Evolutionary conservation across 2,113 vertebrate species (phyloP).

Genomic region (Rhipidura dahli): DNA sequence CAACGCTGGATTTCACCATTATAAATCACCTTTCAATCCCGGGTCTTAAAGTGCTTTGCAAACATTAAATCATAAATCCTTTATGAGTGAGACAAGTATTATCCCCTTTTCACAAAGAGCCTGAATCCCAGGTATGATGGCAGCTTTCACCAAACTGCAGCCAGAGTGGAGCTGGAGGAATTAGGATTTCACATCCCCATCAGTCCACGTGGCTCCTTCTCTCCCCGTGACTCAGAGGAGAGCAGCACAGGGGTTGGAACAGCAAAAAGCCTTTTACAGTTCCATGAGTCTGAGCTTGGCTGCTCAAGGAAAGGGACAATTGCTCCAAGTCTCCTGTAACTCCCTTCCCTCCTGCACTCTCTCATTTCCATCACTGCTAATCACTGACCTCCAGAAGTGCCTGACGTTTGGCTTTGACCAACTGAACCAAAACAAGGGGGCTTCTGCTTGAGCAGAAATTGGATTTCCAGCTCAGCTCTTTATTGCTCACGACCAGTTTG

Average conservation of each 20-base stretch:
- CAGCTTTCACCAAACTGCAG: background rate
- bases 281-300: background rate
- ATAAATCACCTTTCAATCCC: conserved; percentile 53
- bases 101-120: background rate
- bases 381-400: background rate
- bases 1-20: conserved; percentile 30
- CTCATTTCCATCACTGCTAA: background rate
- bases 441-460: conserved; percentile 7
- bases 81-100: background rate
- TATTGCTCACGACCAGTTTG: background rate
- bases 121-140: background rate
- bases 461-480: conserved; percentile 37
- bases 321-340: background rate
- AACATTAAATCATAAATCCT: conserved; percentile 55
- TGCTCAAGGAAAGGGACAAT: background rate
- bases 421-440: background rate
- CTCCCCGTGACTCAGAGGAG: background rate
- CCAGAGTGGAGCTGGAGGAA: background rate
- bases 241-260: background rate
- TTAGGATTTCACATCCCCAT: background rate
- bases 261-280: background rate
- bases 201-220: accelerated
- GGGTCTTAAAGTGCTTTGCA: conserved; percentile 51
- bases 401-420: background rate
- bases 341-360: background rate